Evolutionary conservation across 2,113 vertebrate genomes (phyloP), one percentile per base, ranked within the genome.

Genomic region (Regulus satrapa): DNA sequence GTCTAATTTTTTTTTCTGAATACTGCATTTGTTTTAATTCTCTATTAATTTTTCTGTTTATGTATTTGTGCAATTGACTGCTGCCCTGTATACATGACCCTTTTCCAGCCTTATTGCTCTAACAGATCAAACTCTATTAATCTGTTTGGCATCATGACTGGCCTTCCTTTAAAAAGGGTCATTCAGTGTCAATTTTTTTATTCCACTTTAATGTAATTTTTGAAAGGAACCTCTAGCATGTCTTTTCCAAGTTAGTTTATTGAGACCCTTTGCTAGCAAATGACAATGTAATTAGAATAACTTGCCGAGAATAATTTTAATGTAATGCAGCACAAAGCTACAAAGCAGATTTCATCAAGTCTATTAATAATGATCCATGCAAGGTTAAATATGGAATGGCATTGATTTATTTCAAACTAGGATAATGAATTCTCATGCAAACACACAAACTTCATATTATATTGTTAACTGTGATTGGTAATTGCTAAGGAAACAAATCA

Each of bases 301-400:
- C 80, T 96, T 85, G 68, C 66, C 1, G 1, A 94, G 68, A 92
- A 91, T 89, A 24, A 80, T 92, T 89, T 83, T 88, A 85, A 92
- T 89, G 16, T 88, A 89, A 95, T 46, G 92, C 94, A 85, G 96
- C 93, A 97, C 88, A 94, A 97, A 98, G 97, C 93, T 95, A 96
- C 92, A 49, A 97, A 98, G 97, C 98, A 78, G 95, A 90, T 91
- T 95, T 95, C 51, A 92, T 36, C 64, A 85, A 92, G 84, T 97
- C 95, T 78, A 97, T 96, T 97, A 97, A 96, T 94, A 66, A 67
- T 81, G 94, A 95, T 91, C 91, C 97, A 97, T 56, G 97, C 97
- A 96, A 95, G 87, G 91, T 95, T 67, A 97, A 97, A 89, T 80
- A 95, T 26, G 76, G 18, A 80, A 91, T 79, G 63, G 88, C 92